A percentile compares a stretch with the other conserved stretches of the same genome.
Evolutionary conservation across 1,140 invertebrate species (phyloP).

Genomic region (Sminthurides bifidus): DNA sequence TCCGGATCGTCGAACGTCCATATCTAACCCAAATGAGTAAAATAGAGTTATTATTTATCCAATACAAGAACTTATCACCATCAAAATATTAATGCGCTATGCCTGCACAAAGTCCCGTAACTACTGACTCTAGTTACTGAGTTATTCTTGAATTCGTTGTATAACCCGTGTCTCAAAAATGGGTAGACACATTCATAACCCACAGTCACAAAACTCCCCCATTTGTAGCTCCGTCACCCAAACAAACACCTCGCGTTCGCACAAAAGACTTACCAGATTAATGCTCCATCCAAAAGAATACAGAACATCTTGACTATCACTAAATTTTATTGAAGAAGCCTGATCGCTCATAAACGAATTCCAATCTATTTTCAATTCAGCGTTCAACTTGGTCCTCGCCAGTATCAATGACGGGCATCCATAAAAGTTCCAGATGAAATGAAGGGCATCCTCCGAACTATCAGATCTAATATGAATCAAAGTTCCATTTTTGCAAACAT

Average conservation of each 20-base stretch:
- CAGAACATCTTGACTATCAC: background rate
- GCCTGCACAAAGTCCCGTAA: too few species aligned
- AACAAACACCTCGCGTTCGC: too few species aligned
- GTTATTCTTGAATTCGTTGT: too few species aligned
- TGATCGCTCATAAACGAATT: background rate
- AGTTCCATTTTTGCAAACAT: constrained; percentile 4
- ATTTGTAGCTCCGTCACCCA: too few species aligned
- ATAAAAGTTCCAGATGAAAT: constrained; percentile 28
- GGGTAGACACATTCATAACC: too few species aligned
- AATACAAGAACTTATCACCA: background rate
- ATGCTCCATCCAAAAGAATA: constrained; percentile 26
- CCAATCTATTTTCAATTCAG: constrained; percentile 21
- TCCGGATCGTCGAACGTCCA: constrained; percentile 25
- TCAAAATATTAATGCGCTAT: too few species aligned
- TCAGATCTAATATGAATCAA: constrained; percentile 27
- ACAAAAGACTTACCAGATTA: constrained; percentile 15
- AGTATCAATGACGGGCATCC: constrained; percentile 24
- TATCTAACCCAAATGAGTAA: constrained; percentile 7
- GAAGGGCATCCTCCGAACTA: constrained; percentile 17
- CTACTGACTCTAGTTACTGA: too few species aligned
- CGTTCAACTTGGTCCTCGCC: constrained; percentile 15
- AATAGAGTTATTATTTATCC: background rate
- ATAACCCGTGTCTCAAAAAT: too few species aligned
- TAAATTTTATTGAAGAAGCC: constrained; percentile 3
- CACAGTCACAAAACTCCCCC: too few species aligned